phyloP scores from a whole-genome alignment of 30 jellyfish, hydroid and myxozoan species.

The Cassiopea xamachana region DNA sequence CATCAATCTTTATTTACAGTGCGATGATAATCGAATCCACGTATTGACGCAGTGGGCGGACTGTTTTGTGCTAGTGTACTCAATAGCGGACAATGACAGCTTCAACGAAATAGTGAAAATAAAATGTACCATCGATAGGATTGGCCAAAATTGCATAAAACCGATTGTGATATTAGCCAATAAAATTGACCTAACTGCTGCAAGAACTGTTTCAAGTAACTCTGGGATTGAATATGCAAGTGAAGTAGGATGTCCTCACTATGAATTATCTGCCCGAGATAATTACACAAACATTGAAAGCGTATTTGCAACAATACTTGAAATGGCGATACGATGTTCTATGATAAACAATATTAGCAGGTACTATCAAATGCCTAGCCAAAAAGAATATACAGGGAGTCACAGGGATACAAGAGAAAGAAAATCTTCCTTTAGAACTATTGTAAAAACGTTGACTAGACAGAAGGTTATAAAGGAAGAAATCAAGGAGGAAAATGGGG shows the following conservation, averaged over 20 bases:
- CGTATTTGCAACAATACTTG: conserved; percentile 55
- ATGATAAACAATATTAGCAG: conserved; percentile 49
- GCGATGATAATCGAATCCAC: conserved; percentile 35
- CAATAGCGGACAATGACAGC: conserved; percentile 67
- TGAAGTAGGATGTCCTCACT: conserved; percentile 79
- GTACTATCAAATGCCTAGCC: conserved; percentile 2
- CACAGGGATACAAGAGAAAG: conserved; percentile 60
- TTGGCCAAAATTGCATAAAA: conserved; percentile 23
- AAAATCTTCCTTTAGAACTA: conserved; percentile 57
- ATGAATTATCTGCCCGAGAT: conserved; percentile 74
- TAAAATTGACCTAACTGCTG: conserved; percentile 50
- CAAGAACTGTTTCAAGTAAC: conserved; percentile 27
- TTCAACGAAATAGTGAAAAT: conserved; percentile 48
- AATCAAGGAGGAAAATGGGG: conserved; percentile 26
- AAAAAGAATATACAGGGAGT: conserved; percentile 23
- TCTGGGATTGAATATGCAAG: conserved; percentile 63
- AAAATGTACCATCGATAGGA: conserved; percentile 40
- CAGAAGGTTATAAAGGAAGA: conserved; percentile 67
- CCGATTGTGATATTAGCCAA: conserved; percentile 66
- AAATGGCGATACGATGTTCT: conserved; percentile 59
- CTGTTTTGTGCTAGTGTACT: conserved; percentile 67
- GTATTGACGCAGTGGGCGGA: conserved; percentile 75
- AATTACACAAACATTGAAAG: conserved; percentile 60
- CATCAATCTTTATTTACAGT: conserved; percentile 3
- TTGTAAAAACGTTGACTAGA: conserved; percentile 58